Conservation (phyloP, 2,888 invertebrate species). For the Scaptomyza polygonia region DNA sequence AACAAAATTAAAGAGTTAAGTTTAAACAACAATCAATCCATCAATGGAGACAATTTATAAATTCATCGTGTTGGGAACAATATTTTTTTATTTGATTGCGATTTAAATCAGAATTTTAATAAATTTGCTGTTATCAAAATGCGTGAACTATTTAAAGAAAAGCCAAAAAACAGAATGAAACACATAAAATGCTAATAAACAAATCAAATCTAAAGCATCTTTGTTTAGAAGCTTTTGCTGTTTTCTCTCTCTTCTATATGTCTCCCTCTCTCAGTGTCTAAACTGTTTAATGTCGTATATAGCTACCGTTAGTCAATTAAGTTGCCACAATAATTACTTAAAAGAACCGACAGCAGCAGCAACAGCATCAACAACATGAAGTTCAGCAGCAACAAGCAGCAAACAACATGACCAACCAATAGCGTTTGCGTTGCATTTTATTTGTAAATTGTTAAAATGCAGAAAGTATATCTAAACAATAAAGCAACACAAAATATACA, state of each 20-base stretch:
- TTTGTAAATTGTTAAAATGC: slow-evolving; percentile 59
- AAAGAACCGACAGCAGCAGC: slow-evolving; percentile 27
- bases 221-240: slow-evolving; percentile 38
- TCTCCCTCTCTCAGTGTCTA: not conserved
- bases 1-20: slow-evolving; percentile 3
- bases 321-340: slow-evolving; percentile 75
- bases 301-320: slow-evolving; percentile 74
- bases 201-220: slow-evolving; percentile 37
- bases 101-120: slow-evolving; percentile 45
- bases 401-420: slow-evolving; percentile 26
- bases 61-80: slow-evolving; percentile 8
- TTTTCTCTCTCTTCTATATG: slow-evolving; percentile 14
- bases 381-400: slow-evolving; percentile 21
- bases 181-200: slow-evolving; percentile 18
- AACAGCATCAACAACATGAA: not conserved
- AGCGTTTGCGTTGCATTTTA: slow-evolving; percentile 49
- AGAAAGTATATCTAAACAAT: slow-evolving; percentile 23
- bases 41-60: slow-evolving; percentile 9
- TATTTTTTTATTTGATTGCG: slow-evolving; percentile 27
- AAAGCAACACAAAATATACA: slow-evolving; percentile 18
- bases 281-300: slow-evolving; percentile 49
- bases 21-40: not conserved
- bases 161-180: slow-evolving; percentile 29
- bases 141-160: slow-evolving; percentile 18
- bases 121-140: slow-evolving; percentile 33